Conservation (phyloP, 1,140 invertebrate species). For the Caenorhabditis inopinata region DNA sequence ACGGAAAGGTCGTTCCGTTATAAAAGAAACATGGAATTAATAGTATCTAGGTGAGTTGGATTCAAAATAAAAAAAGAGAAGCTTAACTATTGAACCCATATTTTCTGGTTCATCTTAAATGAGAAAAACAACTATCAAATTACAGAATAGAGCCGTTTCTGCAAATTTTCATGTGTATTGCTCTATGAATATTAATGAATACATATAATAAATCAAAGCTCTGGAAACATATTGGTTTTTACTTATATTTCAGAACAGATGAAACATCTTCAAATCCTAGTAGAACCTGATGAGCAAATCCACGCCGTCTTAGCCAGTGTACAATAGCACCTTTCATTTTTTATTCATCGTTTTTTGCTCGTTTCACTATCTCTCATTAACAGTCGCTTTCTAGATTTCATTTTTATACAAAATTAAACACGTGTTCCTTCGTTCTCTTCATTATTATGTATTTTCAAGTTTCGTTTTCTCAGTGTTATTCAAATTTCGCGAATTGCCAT, state of each 20-base stretch:
- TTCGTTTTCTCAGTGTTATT: not conserved
- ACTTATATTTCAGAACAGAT: conserved; percentile 21
- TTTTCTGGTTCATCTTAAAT: no score
- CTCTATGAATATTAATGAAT: no score
- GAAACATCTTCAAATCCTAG: not conserved
- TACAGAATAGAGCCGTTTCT: no score
- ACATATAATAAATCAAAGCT: no score
- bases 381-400: conserved; percentile 11
- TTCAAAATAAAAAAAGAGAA: no score
- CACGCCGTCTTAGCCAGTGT: no score
- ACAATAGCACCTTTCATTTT: not conserved
- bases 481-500: not conserved
- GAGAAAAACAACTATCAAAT: no score
- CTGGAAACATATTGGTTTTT: no score
- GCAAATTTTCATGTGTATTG: no score
- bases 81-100: no score
- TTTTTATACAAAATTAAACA: conserved; percentile 1
- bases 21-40: not conserved
- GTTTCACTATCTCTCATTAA: no score
- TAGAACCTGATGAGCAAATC: conserved; percentile 20
- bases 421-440: not conserved
- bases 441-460: not conserved
- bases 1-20: not conserved
- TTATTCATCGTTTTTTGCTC: no score
- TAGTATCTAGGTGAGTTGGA: not conserved